Base-by-base conservation (phyloP, 1,140 invertebrate genomes). In the Harlomillsia oculata region DNA sequence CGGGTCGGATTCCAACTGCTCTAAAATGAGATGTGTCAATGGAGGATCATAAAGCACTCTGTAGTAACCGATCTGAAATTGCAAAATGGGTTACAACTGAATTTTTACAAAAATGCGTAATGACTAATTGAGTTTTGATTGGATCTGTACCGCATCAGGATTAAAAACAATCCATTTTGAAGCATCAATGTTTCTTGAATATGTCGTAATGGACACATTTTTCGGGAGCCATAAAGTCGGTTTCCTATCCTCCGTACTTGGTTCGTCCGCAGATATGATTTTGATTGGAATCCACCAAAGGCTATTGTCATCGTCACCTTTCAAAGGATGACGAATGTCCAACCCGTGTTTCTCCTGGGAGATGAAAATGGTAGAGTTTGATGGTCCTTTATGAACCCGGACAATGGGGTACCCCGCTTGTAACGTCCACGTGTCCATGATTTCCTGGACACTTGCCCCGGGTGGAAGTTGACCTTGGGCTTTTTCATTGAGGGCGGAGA, bases 401-500 rank as follows among this genome's bases (percentile, higher is more conserved):
- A 91, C 74, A 0, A 91, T 80, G 0, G 89, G 88, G 71, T 82
- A 91, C 2, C 88, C 87, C n/a, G 83, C 72, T 67, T 90, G 84
- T 1, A 77, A 70, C 0, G 82, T 86, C 89, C 89, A 93, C 0
- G 81, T 80, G 64, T 87, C 80, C 84, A 92, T 85, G 32, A 90
- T 81, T 3, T 73, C 67, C 46, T 79, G 78, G 1, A 90, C 72
- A 43, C 70, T 55, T 1, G 83, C 74, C 52, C 77, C 75, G 8
- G 79, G 75, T 13, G 87, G 73, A 8, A 78, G 73, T 3, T 28
- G 48, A 1, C 75, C 71, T 39, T 78, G 78, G 45, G 72, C 69
- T 4, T 75, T 73, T 0, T 75, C 75, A 56, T 75, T 68, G 64
- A 90, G 77, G 2, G 78, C 75, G 0, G 70, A 45, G 77, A 82